phyloP scores from a whole-genome alignment of 2,113 vertebrate genomes.

The Ptilonorhynchus violaceus region DNA sequence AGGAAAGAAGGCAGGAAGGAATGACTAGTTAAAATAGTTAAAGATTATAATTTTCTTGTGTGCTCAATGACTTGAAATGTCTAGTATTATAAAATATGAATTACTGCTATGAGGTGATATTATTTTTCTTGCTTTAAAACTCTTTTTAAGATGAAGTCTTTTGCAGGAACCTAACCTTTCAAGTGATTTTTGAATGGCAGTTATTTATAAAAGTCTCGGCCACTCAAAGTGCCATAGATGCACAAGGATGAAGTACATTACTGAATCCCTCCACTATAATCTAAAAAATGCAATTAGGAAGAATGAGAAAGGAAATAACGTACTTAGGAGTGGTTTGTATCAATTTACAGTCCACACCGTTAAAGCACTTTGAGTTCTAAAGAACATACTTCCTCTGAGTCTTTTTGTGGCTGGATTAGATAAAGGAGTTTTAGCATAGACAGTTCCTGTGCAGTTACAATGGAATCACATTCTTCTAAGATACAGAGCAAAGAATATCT shows the following conservation, averaged over 20 bases:
- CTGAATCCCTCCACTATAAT: neutral
- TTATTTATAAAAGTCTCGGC: neutral
- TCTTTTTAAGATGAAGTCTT: neutral
- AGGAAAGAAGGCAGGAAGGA: slow-evolving; percentile 63
- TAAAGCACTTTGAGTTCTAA: neutral
- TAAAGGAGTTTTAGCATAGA: neutral
- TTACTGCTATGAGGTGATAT: neutral
- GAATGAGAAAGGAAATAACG: neutral
- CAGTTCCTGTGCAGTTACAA: neutral
- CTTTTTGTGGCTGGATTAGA: neutral
- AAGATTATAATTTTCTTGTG: slow-evolving; percentile 48
- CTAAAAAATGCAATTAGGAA: neutral
- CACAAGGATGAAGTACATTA: neutral
- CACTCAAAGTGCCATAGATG: neutral
- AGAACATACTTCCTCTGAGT: neutral
- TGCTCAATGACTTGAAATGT: neutral
- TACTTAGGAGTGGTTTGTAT: neutral
- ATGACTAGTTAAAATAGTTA: slow-evolving; percentile 50
- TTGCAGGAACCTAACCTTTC: neutral
- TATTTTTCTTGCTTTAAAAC: neutral
- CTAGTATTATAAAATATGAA: neutral
- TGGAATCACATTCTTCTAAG: neutral
- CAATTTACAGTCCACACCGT: neutral
- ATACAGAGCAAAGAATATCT: neutral
- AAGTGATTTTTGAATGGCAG: neutral